phyloP scores from a whole-genome alignment of 1,140 invertebrate species.

The Scylla paramamosain region DNA sequence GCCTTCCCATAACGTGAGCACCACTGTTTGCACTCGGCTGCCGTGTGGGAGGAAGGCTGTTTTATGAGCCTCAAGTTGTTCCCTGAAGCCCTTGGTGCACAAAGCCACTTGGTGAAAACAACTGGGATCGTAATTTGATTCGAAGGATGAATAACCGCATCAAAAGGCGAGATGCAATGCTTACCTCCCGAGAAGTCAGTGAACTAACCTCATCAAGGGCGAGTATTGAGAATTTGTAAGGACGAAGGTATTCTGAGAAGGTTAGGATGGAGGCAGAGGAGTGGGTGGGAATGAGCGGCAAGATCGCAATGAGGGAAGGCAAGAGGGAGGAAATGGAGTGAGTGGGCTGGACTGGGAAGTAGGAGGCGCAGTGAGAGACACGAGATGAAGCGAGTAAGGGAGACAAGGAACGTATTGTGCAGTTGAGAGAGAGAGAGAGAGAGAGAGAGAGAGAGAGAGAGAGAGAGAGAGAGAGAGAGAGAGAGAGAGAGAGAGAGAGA shows the following conservation, averaged over 20 bases:
- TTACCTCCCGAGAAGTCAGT: too few species aligned
- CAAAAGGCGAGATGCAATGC: too few species aligned
- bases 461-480: conserved; percentile 32
- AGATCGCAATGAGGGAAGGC: background rate
- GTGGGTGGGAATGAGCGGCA: background rate
- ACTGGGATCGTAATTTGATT: too few species aligned
- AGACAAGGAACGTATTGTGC: background rate
- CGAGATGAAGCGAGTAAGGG: background rate
- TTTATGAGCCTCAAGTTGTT: too few species aligned
- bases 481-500: conserved; percentile 23
- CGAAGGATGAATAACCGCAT: too few species aligned
- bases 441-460: conserved; percentile 40
- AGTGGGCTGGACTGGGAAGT: background rate
- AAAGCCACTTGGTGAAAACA: too few species aligned
- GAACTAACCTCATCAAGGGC: background rate
- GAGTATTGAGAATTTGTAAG: background rate
- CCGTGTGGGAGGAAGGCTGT: too few species aligned
- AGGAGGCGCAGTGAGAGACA: background rate
- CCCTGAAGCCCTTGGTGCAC: too few species aligned
- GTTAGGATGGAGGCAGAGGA: background rate
- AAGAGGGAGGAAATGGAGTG: background rate
- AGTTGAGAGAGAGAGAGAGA: background rate
- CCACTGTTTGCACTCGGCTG: too few species aligned
- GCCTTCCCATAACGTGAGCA: too few species aligned
- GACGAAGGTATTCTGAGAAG: background rate